These are phyloP conservation scores for Acrocera orbiculus DNA, from an alignment of 2,888 invertebrate species.

Conservation along the genomic window DNA sequence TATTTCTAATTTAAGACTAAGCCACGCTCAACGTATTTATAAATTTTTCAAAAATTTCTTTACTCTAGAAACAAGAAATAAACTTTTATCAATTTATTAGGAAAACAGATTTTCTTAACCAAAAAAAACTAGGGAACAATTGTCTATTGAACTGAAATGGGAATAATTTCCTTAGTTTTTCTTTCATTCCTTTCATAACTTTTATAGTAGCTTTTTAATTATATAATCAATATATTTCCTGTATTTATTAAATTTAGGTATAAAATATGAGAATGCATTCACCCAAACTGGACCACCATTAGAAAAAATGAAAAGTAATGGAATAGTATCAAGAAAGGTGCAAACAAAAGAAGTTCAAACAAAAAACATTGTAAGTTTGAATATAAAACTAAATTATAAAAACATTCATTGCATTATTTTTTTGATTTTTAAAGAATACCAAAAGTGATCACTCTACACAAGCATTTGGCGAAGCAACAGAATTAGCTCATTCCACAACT, in stretches of 20 bases:
- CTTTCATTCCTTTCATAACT: no score
- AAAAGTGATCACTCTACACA: conserved; percentile 25
- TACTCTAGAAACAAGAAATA: no score
- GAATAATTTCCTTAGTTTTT: no score
- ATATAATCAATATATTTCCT: no score
- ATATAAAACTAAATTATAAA: background rate
- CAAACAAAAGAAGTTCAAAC: conserved; percentile 41
- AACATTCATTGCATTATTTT: background rate
- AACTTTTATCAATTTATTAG: no score
- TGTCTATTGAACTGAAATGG: no score
- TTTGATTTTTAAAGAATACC: conserved; percentile 19
- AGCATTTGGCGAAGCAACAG: conserved; percentile 24
- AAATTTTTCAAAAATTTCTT: no score
- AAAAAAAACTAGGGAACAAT: no score
- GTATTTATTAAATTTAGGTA: conserved; percentile 24
- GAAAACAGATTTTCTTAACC: no score
- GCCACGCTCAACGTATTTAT: no score
- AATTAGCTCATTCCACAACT: conserved; percentile 35
- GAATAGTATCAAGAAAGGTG: conserved; percentile 35
- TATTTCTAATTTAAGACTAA: no score
- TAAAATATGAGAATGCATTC: conserved; percentile 62
- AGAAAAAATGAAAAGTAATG: conserved; percentile 20
- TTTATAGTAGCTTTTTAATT: no score
- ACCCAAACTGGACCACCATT: conserved; percentile 49
- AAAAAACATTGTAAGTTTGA: conserved; percentile 19